phyloP scores from a whole-genome alignment of 2,113 vertebrate species.

The Aphyosemion australe region DNA sequence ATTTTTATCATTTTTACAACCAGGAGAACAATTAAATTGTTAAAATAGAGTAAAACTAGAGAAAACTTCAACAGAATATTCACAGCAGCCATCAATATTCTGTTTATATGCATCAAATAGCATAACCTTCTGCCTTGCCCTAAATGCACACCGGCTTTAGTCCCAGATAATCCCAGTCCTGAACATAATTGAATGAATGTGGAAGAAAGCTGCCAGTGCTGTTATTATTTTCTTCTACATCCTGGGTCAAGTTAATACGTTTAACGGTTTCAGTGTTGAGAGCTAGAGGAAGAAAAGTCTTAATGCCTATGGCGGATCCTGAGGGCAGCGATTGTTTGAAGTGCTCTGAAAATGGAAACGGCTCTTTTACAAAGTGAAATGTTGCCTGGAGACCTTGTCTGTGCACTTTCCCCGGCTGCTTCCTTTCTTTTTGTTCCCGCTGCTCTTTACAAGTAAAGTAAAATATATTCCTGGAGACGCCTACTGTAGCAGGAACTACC shows the following conservation, averaged over 20 bases:
- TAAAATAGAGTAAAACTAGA: no score
- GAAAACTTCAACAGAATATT: not conserved
- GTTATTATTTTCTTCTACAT: constrained; percentile 1
- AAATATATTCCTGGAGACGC: not conserved
- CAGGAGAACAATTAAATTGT: no score
- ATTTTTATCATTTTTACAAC: no score
- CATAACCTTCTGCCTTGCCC: not conserved
- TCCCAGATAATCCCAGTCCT: not conserved
- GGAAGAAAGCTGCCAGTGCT: not conserved
- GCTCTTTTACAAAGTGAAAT: constrained; percentile 43
- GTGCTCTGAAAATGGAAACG: constrained; percentile 45
- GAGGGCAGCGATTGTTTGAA: constrained; percentile 52
- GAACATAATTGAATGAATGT: not conserved
- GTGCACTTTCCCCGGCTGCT: constrained; percentile 12
- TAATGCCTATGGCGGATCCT: constrained; percentile 45
- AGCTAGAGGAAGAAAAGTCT: constrained; percentile 23
- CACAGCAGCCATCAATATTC: not conserved
- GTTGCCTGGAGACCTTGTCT: constrained; percentile 41
- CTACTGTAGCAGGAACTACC: not conserved
- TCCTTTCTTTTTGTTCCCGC: constrained; percentile 7
- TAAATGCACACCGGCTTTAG: not conserved
- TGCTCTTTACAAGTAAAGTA: constrained; percentile 9
- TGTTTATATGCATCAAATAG: not conserved
- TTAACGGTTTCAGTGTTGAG: constrained; percentile 24
- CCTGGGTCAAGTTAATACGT: constrained; percentile 32